Conservation (phyloP, 2,888 invertebrate genomes). For the Drosophila maculinotata region DNA sequence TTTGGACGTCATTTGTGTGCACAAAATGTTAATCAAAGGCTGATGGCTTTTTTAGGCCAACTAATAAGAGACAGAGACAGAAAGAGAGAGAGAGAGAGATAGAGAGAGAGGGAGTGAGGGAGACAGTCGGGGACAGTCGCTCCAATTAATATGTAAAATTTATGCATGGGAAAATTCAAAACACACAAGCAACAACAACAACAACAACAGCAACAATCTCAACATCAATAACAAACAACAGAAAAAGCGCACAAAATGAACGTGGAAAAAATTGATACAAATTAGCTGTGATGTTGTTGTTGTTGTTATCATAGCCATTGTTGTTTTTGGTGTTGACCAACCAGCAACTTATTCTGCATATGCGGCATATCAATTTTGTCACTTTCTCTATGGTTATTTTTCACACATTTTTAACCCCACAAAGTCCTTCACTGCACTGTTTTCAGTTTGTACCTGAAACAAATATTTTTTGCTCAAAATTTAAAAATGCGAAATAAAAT, state of each 20-base stretch:
- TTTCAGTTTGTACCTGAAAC: too few relatives aligned
- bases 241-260: slow-evolving; percentile 29
- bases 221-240: slow-evolving; percentile 18
- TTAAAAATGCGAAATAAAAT: too few relatives aligned
- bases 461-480: too few relatives aligned
- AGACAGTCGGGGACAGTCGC: slow-evolving; percentile 48
- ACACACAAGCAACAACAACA: slow-evolving; percentile 58
- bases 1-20: slow-evolving; percentile 60
- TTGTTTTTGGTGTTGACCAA: slow-evolving; percentile 1
- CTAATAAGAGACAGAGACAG: slow-evolving; percentile 50
- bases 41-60: slow-evolving; percentile 74
- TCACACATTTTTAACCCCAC: background rate
- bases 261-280: slow-evolving; percentile 71
- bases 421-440: background rate
- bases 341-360: slow-evolving; percentile 2
- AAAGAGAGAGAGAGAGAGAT: background rate
- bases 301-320: slow-evolving; percentile 12
- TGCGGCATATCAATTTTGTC: background rate
- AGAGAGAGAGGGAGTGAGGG: background rate
- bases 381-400: background rate
- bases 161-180: slow-evolving; percentile 79
- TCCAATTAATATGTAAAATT: slow-evolving; percentile 79
- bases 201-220: slow-evolving; percentile 24
- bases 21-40: slow-evolving; percentile 78
- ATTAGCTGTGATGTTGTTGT: slow-evolving; percentile 49